These are phyloP conservation scores for Lamellibrachia luymesi DNA, from an alignment of 1,140 invertebrate genomes.

Conservation along the genomic window DNA sequence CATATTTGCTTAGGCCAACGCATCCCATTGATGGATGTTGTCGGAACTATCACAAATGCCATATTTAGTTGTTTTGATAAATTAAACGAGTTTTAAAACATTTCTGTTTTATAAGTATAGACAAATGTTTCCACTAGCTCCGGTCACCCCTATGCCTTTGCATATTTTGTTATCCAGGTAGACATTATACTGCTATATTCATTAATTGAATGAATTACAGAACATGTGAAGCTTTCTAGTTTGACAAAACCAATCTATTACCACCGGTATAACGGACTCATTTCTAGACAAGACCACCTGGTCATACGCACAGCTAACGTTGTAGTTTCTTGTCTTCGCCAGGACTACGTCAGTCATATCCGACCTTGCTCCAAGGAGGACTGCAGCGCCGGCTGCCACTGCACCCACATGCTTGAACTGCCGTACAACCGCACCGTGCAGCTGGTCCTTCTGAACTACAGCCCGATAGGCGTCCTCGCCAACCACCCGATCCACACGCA, in stretches of 20 bases:
- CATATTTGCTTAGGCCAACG: too few relatives aligned
- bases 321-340: not conserved
- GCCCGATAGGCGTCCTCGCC: not conserved
- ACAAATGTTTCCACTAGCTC: too few relatives aligned
- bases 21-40: too few relatives aligned
- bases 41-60: too few relatives aligned
- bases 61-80: too few relatives aligned
- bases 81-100: too few relatives aligned
- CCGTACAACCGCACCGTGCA: conserved; percentile 14
- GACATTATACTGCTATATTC: too few relatives aligned
- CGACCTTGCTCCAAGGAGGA: not conserved
- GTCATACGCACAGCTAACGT: not conserved
- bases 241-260: not conserved
- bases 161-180: too few relatives aligned
- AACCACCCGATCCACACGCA: conserved; percentile 22
- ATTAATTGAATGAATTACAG: not conserved
- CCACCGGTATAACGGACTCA: not conserved
- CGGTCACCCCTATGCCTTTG: too few relatives aligned
- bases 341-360: not conserved
- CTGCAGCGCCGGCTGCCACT: not conserved
- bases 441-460: not conserved
- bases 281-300: not conserved
- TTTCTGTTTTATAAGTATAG: too few relatives aligned
- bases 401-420: conserved; percentile 16
- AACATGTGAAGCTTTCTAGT: not conserved